phyloP scores from a whole-genome alignment of 2,888 invertebrate genomes.

The Philopedon plagiatum region DNA sequence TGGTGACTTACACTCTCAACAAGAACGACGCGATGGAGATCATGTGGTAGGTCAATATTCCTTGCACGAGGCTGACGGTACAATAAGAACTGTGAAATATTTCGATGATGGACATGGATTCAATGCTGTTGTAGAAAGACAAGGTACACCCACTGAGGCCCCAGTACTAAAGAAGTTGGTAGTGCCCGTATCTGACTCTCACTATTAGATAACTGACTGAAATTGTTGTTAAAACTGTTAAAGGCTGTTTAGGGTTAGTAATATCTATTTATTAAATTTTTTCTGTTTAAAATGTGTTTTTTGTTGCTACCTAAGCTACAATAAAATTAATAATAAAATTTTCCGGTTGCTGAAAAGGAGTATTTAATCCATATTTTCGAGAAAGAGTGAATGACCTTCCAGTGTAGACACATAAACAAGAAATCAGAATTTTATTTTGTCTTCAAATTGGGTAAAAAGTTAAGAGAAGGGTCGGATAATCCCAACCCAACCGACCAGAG shows the following conservation, averaged over 20 bases:
- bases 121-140: conserved; percentile 71
- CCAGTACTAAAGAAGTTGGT: conserved; percentile 22
- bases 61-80: conserved; percentile 82
- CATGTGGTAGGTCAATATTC: conserved; percentile 81
- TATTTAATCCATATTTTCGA: too few species aligned
- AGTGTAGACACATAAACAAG: too few species aligned
- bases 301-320: not conserved
- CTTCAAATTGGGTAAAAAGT: too few species aligned
- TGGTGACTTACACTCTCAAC: conserved; percentile 81
- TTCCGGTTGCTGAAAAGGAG: too few species aligned
- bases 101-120: conserved; percentile 82
- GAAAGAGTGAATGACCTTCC: too few species aligned
- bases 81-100: conserved; percentile 79
- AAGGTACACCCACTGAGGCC: conserved; percentile 67
- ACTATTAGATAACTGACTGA: not conserved
- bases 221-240: not conserved
- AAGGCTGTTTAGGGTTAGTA: not conserved
- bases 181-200: conserved; percentile 16
- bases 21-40: conserved; percentile 81
- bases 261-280: conserved; percentile 8
- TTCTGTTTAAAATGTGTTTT: not conserved
- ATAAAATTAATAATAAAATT: too few species aligned
- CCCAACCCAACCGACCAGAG: too few species aligned
- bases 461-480: too few species aligned
- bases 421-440: too few species aligned